Evolutionary conservation across 2,888 invertebrate genomes (phyloP), one percentile per base, ranked within the genome.

Genomic region (Oegoconia quadripuncta): DNA sequence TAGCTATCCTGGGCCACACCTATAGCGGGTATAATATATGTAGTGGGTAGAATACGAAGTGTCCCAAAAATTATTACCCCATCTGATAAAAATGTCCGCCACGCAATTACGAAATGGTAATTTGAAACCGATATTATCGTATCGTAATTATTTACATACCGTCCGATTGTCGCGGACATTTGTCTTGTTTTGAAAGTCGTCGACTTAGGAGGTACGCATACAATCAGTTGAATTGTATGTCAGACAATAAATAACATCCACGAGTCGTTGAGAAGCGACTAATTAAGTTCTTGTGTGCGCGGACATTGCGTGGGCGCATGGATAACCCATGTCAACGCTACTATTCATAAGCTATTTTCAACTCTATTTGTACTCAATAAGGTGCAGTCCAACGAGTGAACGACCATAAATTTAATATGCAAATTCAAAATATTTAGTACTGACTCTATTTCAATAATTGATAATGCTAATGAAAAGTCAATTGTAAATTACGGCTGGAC

Each of bases 241-340:
- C 66, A 53, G 66, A 71, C 69, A 74, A 83, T 84, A 83, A 83
- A 84, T 83, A 79, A 78, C 73, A 58, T 64, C 58, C 45, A 58
- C 45, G 65, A 67, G 66, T 69, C 62, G 74, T 70, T 73, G 77
- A 78, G 68, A 76, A 57, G n/a, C 27, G 11, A 72, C 83, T 84
- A 84, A 84, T 84, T 83, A 84, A 84, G 84, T 81, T 80, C 82
- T 81, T 79, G 74, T 76, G 74, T 55, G 69, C 64, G 63, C 58
- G 63, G 55, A 65, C 64, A 50, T 49, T 44, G 72, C 73, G 83
- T 83, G 68, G 83, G 83, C 66, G 73, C 49, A 33, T 45, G 36
- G 59, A 63, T 60, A 60, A 49, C 51, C 59, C 60, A 56, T 58
- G 59, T 58, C 62, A 71, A 70, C 68, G 64, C 60, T 59, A 51